A percentile compares a stretch with the other conserved stretches of the same genome.
Conservation (phyloP, 64 coral and sea anemone genomes). For the Stylophora pistillata region DNA sequence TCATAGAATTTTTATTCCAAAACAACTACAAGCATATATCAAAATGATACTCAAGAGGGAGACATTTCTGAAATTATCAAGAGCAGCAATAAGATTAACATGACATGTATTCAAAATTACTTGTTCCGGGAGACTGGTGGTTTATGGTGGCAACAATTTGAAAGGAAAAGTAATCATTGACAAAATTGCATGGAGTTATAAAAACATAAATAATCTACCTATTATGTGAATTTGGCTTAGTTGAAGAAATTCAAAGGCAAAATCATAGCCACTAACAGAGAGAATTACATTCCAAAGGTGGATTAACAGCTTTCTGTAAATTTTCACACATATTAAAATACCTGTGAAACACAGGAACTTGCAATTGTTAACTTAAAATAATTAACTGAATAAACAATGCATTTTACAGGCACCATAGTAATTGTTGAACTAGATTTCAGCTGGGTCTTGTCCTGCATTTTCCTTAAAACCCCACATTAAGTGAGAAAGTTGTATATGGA, state of each 20-base stretch:
- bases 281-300: too few relatives aligned
- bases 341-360: too few relatives aligned
- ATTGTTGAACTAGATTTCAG: neutral
- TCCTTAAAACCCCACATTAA: too few relatives aligned
- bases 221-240: too few relatives aligned
- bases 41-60: neutral
- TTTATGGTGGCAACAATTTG: conserved; percentile 19
- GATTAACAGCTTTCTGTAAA: too few relatives aligned
- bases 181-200: neutral
- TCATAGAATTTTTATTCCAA: neutral
- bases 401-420: neutral
- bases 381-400: neutral
- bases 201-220: neutral
- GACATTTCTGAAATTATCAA: neutral
- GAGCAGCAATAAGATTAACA: neutral
- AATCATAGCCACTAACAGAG: too few relatives aligned
- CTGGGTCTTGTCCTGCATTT: too few relatives aligned
- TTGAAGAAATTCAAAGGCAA: too few relatives aligned
- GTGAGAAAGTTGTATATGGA: too few relatives aligned
- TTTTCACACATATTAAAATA: too few relatives aligned
- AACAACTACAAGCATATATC: neutral
- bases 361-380: neutral
- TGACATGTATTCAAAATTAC: neutral
- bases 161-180: neutral
- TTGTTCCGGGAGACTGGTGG: neutral